Evolutionary conservation across 2,113 vertebrate species (phyloP).

Genomic region (Catagonus wagneri): DNA sequence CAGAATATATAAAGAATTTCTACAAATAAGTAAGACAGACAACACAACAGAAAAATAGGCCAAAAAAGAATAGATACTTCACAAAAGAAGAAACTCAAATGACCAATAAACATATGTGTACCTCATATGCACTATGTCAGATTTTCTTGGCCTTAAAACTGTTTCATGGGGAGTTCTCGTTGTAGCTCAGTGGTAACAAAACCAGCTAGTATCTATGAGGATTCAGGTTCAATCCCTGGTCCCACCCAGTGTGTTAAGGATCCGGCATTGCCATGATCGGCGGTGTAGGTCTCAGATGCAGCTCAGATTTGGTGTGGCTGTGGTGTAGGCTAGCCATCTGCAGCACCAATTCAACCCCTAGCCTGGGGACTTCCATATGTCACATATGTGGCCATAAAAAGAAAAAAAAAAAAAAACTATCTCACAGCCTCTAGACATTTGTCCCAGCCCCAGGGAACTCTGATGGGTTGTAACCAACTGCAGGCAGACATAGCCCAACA

Average conservation of each 20-base stretch:
- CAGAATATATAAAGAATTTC: not conserved
- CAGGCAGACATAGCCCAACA: not conserved
- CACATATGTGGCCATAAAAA: no score
- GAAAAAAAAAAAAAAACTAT: no score
- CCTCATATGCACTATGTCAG: not conserved
- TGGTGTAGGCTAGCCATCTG: no score
- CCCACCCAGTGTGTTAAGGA: no score
- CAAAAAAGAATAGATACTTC: not conserved
- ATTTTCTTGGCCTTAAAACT: not conserved
- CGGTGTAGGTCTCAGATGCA: no score
- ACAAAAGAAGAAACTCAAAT: not conserved
- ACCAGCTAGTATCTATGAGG: no score
- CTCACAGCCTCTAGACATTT: not conserved
- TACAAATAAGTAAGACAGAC: not conserved
- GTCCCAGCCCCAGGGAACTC: not conserved
- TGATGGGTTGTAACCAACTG: not conserved
- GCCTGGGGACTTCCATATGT: no score
- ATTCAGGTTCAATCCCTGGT: no score
- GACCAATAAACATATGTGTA: not conserved
- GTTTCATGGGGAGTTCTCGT: not conserved
- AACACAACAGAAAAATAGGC: not conserved
- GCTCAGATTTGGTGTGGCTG: no score
- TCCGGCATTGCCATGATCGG: no score
- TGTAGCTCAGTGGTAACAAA: no score
- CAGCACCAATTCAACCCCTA: no score